A percentile compares a stretch with the other conserved stretches of the same genome.
Conservation (phyloP, 2,797 vertebrate genomes). For the Synanceia verrucosa region DNA sequence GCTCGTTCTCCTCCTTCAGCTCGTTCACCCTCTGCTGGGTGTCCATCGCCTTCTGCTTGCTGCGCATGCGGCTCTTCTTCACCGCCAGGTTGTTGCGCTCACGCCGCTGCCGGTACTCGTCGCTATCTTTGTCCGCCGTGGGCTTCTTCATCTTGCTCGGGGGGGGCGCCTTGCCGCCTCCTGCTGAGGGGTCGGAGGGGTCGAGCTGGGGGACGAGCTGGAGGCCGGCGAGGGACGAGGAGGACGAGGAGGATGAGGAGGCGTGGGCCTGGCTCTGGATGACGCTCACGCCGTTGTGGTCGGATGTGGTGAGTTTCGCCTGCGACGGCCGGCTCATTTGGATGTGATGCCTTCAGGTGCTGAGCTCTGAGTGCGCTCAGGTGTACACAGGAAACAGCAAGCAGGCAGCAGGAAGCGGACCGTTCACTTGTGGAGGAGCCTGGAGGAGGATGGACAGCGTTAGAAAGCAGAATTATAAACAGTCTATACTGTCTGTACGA, state of each 20-base stretch:
- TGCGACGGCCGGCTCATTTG: constrained; percentile 94
- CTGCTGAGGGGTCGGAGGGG: constrained; percentile 77
- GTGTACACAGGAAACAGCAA: neutral
- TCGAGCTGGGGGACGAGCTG: constrained; percentile 91
- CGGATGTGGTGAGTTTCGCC: constrained; percentile 76
- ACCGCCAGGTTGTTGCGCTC: constrained; percentile 98
- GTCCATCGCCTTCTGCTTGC: constrained; percentile 98
- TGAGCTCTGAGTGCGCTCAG: constrained; percentile 49
- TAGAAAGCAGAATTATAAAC: too few relatives aligned
- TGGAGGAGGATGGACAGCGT: too few relatives aligned
- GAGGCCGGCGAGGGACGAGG: constrained; percentile 59
- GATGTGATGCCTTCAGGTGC: constrained; percentile 69
- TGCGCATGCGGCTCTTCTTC: constrained; percentile 97
- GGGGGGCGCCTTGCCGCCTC: constrained; percentile 88
- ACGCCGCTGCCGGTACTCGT: constrained; percentile 93
- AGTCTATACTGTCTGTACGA: too few relatives aligned
- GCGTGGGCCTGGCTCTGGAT: constrained; percentile 87
- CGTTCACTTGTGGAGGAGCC: constrained; percentile 5
- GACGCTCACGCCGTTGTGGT: constrained; percentile 89
- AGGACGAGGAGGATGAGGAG: constrained; percentile 12
- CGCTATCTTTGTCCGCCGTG: constrained; percentile 90
- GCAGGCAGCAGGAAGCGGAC: neutral
- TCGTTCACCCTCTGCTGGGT: constrained; percentile 96
- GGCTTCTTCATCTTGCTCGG: constrained; percentile 92
- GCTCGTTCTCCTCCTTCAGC: constrained; percentile 98